Base-by-base conservation (phyloP, 2,888 invertebrate genomes). In the Cosmopolites sordidus region DNA sequence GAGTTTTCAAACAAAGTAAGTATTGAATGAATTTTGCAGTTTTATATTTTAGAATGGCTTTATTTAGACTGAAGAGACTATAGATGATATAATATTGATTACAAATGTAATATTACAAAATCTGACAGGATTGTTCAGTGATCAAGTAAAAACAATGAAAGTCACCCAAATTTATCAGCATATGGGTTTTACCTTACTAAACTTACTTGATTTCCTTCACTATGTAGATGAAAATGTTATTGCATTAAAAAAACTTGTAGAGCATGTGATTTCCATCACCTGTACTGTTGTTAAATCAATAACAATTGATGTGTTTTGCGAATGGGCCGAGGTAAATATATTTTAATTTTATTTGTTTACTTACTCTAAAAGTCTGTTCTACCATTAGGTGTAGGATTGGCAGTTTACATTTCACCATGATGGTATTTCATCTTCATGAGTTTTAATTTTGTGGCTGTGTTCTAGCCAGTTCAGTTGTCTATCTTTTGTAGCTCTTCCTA, bases 321-420 rank as follows among this genome's bases (percentile, higher is more conserved):
- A 60, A 41, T 74, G 73, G 73, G 70, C 69, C 14, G 73, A 74
- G 65, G 72, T 72, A 63, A 62, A 3, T 41, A 11, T 42, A 16
- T 44, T 12, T 43, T 56, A 33, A 8, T 6, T 11, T 22, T 12
- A n/a, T n/a, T n/a, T n/a, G n/a, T n/a, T n/a, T n/a, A n/a, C n/a
- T n/a, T n/a, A n/a, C n/a, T n/a, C n/a, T n/a, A n/a, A n/a, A n/a
- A n/a, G n/a, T n/a, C n/a, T n/a, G n/a, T n/a, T n/a, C n/a, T n/a
- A n/a, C n/a, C n/a, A n/a, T n/a, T n/a, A n/a, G n/a, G n/a, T n/a
- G n/a, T n/a, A n/a, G n/a, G n/a, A n/a, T n/a, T n/a, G n/a, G n/a
- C n/a, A n/a, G n/a, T n/a, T n/a, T n/a, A n/a, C n/a, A n/a, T n/a
- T n/a, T n/a, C n/a, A n/a, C n/a, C n/a, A n/a, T n/a, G n/a, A n/a